Conservation (phyloP, 2,888 invertebrate species). For the Eucera pruinosa region DNA sequence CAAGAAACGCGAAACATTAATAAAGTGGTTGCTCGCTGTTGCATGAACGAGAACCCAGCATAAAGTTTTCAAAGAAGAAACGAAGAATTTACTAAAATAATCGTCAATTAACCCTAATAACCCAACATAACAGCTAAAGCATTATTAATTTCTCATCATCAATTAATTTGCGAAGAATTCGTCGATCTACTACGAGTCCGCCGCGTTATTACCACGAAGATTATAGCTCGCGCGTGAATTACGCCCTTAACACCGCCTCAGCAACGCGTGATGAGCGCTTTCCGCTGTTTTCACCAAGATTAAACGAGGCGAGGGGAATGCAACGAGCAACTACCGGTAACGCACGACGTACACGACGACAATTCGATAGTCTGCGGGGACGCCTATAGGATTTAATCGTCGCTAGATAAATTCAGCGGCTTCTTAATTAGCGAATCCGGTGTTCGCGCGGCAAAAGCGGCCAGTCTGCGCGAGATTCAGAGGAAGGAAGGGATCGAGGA, state of each 20-base stretch:
- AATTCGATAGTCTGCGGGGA: constrained; percentile 8
- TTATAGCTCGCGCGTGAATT: constrained; percentile 34
- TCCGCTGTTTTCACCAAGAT: constrained; percentile 25
- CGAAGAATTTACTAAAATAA: neutral
- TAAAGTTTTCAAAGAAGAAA: too few relatives aligned
- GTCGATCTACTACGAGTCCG: neutral
- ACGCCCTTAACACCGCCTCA: constrained; percentile 12
- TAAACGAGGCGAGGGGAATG: constrained; percentile 11
- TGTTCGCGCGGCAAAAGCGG: constrained; percentile 28
- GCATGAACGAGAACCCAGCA: too few relatives aligned
- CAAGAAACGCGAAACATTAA: too few relatives aligned
- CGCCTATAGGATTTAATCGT: constrained; percentile 40
- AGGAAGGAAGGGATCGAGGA: constrained; percentile 38
- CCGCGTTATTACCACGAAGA: constrained; percentile 30
- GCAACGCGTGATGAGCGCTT: constrained; percentile 14
- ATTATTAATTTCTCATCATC: too few relatives aligned
- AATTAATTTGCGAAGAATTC: constrained; percentile 25
- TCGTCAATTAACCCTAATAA: neutral
- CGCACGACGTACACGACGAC: neutral
- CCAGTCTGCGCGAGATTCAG: constrained; percentile 26
- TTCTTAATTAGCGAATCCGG: constrained; percentile 64
- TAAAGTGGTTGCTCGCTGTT: too few relatives aligned
- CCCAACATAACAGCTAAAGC: neutral
- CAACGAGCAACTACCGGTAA: neutral
- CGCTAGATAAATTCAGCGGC: constrained; percentile 41